Conservation (phyloP, 2,797 vertebrate species). For the Mareca strepera region DNA sequence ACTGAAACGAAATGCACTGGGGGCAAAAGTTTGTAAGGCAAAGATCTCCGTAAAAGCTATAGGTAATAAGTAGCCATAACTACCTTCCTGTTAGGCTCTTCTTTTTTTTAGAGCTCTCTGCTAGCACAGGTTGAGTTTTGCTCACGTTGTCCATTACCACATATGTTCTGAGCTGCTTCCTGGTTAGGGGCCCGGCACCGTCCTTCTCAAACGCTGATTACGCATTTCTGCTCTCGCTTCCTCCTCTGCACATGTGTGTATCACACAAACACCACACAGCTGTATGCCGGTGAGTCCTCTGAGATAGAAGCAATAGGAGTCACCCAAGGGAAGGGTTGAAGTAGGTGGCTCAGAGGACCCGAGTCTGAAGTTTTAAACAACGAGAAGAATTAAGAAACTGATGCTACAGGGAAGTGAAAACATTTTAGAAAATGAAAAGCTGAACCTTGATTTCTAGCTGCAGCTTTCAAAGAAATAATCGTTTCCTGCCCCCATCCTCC, state of each 20-base stretch:
- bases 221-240: not conserved
- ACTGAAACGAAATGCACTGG: not conserved
- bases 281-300: not conserved
- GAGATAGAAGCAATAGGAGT: not conserved
- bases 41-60: not conserved
- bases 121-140: not conserved
- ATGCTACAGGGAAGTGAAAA: not conserved
- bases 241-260: not conserved
- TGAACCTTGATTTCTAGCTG: not conserved
- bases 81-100: not conserved
- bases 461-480: not conserved
- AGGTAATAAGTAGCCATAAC: not conserved
- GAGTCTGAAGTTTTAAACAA: not conserved
- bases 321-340: not conserved
- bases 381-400: not conserved
- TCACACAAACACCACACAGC: not conserved
- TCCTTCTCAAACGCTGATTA: not conserved
- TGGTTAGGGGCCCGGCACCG: not conserved
- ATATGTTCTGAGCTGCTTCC: not conserved
- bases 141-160: not conserved
- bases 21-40: not conserved
- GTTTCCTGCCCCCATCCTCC: not conserved
- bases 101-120: not conserved
- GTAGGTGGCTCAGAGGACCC: not conserved
- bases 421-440: not conserved